Evolutionary conservation across 1,140 invertebrate genomes (phyloP), one percentile per base, ranked within the genome.

Genomic region (Euwallacea similis): DNA sequence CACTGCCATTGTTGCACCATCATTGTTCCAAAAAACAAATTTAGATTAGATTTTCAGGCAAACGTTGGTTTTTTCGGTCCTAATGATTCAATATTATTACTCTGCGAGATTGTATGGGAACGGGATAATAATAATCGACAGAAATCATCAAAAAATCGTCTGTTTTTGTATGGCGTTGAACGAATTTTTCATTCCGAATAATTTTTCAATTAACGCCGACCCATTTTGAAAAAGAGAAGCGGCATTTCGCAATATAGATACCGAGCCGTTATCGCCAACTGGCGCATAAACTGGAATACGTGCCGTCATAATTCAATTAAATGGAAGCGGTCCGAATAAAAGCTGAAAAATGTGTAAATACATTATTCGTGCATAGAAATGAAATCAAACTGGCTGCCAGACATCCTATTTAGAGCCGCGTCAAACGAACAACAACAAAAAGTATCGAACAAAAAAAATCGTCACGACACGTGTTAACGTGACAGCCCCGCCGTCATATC

Each of bases 301-400:
- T 69, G 55, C 60, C 55, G 60, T 60, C 73, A 74, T 74, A 74
- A 72, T 74, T 74, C 73, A 74, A 74, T 74, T 74, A 74, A 74
- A 74, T 72, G 69, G 73, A 72, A 74, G 66, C 73, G 65, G 42
- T 69, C 47, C 33, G 61, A 72, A 74, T 74, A 72, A 74, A 74
- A 69, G 69, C 68, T 69, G 73, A 74, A 74, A 74, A 74, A 74
- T 74, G 21, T 33, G 66, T 66, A 69, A 74, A 69, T 74, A 66
- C 73, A 69, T 72, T 72, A 69, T 65, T 71, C 69, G 41, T 47
- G 69, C 62, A 74, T 74, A 68, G 73, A 72, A 72, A 74, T 62
- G 69, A 65, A 74, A 74, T 74, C 65, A 61, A 68, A 63, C 62
- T 10, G 68, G 59, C 68, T 67, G 65, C 73, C 73, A 74, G 73